Evolutionary conservation across 2,888 invertebrate genomes (phyloP), one percentile per base, ranked within the genome.

Genomic region (Unio pictorum): DNA sequence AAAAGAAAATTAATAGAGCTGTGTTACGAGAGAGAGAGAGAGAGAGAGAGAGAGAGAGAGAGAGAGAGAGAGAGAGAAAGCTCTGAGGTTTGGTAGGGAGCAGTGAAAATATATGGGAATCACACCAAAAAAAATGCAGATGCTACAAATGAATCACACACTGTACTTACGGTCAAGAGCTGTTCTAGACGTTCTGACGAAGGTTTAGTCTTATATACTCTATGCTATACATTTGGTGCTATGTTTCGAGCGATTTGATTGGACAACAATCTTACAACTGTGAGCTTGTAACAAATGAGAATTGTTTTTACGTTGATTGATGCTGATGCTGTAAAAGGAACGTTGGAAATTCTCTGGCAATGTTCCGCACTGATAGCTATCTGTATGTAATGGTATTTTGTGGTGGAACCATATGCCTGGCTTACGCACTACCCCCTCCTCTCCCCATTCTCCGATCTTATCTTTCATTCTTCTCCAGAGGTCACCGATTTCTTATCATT

Each of bases 1-100:
- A 66, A 60, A 59, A 34, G 23, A 23, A 23, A 23, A 23, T 23
- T 64, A 58, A 26, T 54, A 62, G 45, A 11, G 28, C 28, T 15
- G 15, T 45, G 45, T 45, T 45, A 45, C 1, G 45, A 45, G 45
- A 45, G 28, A 61, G 66, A 69, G 69, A 66, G 61, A 66, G 69
- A 66, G 65, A 66, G 69, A 69, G 55, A 65, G 69, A 69, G 61
- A 66, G 66, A 66, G 65, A 69, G 66, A 69, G 69, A 66, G 69
- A 66, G 61, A 66, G 66, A 69, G 54, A 61, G 61, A 57, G 57
- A 57, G 69, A 66, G 66, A 66, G 61, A 62, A 57, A 61, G 54
- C 45, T 45, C 15, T 45, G 15, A 45, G 11, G 45, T 45, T 45
- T 11, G 17, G 23, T 7, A 30, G 34, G 34, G n/a, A 54, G 28